These are phyloP conservation scores for Phrynocephalus forsythii DNA, from an alignment of 2,797 vertebrate species.

Conservation along the genomic window DNA sequence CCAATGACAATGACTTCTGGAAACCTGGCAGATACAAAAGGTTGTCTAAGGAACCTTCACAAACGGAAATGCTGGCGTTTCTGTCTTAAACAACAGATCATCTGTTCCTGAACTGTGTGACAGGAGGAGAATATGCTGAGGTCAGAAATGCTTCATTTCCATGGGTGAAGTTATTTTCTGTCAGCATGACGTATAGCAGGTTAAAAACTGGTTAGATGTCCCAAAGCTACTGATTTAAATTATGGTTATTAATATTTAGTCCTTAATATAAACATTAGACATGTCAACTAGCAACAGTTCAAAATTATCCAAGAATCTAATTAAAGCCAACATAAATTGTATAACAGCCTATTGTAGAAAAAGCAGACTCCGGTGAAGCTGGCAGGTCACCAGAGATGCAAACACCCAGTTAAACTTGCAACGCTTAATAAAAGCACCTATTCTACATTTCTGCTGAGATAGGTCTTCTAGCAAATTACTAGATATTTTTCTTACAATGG, in stretches of 20 bases:
- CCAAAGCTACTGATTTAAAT: background rate
- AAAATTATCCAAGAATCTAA: background rate
- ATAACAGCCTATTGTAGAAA: background rate
- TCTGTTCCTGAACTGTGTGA: background rate
- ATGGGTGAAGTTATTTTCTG: background rate
- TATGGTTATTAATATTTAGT: too few species aligned
- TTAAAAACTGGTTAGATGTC: background rate
- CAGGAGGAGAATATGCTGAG: background rate
- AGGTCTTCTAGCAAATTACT: background rate
- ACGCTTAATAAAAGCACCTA: conserved; percentile 3
- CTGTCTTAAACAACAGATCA: background rate
- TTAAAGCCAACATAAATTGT: background rate
- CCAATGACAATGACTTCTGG: conserved; percentile 10
- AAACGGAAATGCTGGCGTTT: conserved; percentile 1
- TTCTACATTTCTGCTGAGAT: conserved; percentile 14
- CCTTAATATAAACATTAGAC: background rate
- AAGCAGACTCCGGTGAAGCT: background rate
- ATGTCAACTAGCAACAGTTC: background rate
- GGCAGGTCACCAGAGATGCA: background rate
- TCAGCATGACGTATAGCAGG: background rate
- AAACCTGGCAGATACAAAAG: background rate
- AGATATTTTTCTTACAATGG: background rate
- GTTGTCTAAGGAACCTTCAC: background rate
- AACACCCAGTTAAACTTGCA: background rate
- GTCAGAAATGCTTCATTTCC: background rate